These are phyloP conservation scores for Fundulus diaphanus DNA, from an alignment of 2,797 vertebrate genomes.

Conservation along the genomic window DNA sequence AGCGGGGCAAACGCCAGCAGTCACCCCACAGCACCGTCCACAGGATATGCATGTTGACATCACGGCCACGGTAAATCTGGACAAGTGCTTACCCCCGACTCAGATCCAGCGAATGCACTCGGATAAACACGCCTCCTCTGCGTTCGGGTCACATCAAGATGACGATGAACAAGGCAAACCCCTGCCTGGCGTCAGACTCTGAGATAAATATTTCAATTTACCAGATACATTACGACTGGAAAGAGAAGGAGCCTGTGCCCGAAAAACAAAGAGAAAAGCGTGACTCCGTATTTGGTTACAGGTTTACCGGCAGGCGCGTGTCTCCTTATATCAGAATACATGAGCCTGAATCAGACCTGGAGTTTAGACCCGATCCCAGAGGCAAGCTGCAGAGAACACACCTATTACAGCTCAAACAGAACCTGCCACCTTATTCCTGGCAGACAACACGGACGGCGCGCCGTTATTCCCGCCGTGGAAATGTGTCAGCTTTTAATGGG, in stretches of 20 bases:
- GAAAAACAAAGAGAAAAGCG: neutral
- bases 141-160: slow-evolving; percentile 55
- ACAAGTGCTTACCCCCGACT: slow-evolving; percentile 58
- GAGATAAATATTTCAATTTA: neutral
- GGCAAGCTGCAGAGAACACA: slow-evolving; percentile 33
- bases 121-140: slow-evolving; percentile 48
- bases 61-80: slow-evolving; percentile 23
- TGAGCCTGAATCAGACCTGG: slow-evolving; percentile 29
- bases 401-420: slow-evolving; percentile 46
- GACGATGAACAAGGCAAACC: slow-evolving; percentile 33
- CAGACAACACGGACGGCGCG: slow-evolving; percentile 65
- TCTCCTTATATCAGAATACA: slow-evolving; percentile 40
- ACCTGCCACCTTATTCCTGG: slow-evolving; percentile 62
- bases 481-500: slow-evolving; percentile 77
- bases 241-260: slow-evolving; percentile 37
- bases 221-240: slow-evolving; percentile 27
- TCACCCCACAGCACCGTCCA: slow-evolving; percentile 22
- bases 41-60: slow-evolving; percentile 37
- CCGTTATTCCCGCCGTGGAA: slow-evolving; percentile 71
- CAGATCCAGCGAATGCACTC: slow-evolving; percentile 61
- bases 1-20: slow-evolving; percentile 35
- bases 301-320: slow-evolving; percentile 14
- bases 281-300: neutral
- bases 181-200: neutral
- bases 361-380: slow-evolving; percentile 35